phyloP scores from a whole-genome alignment of 2,113 vertebrate species.

The Tyto alba region DNA sequence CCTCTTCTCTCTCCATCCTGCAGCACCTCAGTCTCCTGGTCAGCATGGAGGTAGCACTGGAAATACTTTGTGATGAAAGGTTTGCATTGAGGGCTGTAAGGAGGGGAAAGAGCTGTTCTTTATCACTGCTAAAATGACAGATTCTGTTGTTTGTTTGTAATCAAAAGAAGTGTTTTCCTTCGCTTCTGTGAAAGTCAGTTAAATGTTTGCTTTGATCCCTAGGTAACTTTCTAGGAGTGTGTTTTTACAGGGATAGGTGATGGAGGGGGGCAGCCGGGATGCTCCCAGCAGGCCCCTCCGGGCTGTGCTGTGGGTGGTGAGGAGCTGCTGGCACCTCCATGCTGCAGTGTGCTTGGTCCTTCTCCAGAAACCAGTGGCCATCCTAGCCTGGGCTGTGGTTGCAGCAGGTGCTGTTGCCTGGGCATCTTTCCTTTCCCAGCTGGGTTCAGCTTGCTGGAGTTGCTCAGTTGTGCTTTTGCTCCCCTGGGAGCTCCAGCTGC shows the following conservation, averaged over 20 bases:
- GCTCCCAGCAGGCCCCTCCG: rapidly evolving
- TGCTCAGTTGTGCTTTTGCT: background rate
- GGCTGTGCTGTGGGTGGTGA: background rate
- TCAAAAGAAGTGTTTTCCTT: background rate
- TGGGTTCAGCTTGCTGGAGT: background rate
- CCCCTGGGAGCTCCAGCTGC: background rate
- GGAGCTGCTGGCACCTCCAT: background rate
- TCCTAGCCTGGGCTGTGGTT: background rate
- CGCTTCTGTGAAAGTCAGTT: background rate
- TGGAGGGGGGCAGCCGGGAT: background rate
- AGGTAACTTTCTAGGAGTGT: background rate
- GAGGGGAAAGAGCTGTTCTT: background rate
- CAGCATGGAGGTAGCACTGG: background rate
- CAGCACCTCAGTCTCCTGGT: background rate
- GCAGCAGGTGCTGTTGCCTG: background rate
- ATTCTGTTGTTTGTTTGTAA: background rate
- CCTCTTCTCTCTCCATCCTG: rapidly evolving
- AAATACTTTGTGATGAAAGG: background rate
- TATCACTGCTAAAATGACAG: background rate
- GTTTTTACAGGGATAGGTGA: background rate
- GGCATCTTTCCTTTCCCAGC: background rate
- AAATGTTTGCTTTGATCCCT: background rate
- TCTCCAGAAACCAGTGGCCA: background rate
- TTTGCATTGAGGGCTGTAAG: background rate
- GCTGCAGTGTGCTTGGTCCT: rapidly evolving